A percentile compares a stretch with the other conserved stretches of the same genome.
phyloP scores from a whole-genome alignment of 2,113 vertebrate species.

The Pongo abelii region DNA sequence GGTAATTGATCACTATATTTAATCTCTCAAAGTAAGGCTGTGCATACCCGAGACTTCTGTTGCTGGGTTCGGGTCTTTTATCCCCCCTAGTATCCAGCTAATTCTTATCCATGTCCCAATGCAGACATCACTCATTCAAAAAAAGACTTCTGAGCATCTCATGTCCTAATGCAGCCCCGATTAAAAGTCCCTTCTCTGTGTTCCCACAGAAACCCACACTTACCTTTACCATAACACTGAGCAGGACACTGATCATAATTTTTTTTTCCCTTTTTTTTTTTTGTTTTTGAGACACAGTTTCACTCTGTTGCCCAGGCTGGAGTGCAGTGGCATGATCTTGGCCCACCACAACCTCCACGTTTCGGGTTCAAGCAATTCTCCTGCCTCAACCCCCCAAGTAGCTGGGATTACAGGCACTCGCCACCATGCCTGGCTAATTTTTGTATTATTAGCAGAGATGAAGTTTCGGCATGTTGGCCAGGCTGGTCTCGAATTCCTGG shows the following conservation, averaged over 20 bases:
- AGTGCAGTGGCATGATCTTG: too few relatives aligned
- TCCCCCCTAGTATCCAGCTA: not conserved
- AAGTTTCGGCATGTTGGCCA: too few relatives aligned
- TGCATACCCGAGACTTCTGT: not conserved
- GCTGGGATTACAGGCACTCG: too few relatives aligned
- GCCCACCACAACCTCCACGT: too few relatives aligned
- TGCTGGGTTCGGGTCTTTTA: not conserved
- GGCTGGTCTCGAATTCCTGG: too few relatives aligned
- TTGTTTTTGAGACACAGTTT: too few relatives aligned
- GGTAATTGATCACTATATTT: not conserved
- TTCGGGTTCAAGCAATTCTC: too few relatives aligned
- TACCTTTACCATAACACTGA: not conserved
- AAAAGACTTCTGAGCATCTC: not conserved
- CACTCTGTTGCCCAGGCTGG: too few relatives aligned
- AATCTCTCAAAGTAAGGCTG: not conserved
- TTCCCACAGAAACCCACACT: not conserved
- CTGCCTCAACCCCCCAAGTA: too few relatives aligned
- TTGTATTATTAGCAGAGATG: too few relatives aligned
- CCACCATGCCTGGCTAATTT: too few relatives aligned
- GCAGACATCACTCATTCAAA: not conserved
- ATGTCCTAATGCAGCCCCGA: not conserved
- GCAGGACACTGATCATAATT: not conserved
- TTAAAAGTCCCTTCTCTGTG: not conserved
- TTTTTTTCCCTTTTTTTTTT: not conserved
- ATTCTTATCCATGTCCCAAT: not conserved